Base-by-base conservation (phyloP, 2,113 vertebrate genomes). In the Corvus cornix region DNA sequence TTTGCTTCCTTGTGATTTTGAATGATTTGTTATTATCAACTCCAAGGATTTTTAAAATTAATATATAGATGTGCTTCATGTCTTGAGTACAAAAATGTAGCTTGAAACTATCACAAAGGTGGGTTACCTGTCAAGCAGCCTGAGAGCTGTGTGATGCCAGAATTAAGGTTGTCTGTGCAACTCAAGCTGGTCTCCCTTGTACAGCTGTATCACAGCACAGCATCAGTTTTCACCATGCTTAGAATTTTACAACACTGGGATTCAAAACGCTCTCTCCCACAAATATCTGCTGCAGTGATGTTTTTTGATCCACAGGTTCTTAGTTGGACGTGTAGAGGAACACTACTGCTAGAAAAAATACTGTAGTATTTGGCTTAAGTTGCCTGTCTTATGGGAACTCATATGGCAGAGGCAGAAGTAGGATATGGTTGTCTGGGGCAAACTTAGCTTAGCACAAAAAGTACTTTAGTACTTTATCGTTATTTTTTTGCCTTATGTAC, bases 361-460 rank as follows among this genome's bases (percentile, higher is more conserved):
- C 31, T 35, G 7, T 12, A 9, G 15, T 70, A 27, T 68, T 70
- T 13, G 10, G 9, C 39, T 81, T 52, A 41, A 52, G 11, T 43
- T 0, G 0, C 21, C 21, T 91, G 14, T 68, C n/a, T 51, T 53
- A 41, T 0, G 11, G 52, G 48, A 74, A 28, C 16, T 78, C 55
- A 24, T 11, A 15, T 41, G 41, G 37, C 43, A 84, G 59, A 81
- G 19, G n/a, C 55, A 91, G 73, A 73, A 74, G 46, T 46, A 62
- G 51, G 16, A 33, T 70, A 17, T 74, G 39, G 22, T n/a, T 84
- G 22, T 67, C 66, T 93, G 26, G 43, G 51, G n/a, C 21, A 84
- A 93, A 62, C 37, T 76, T 73, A 49, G 23, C 9, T 75, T 67
- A 73, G 30, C 55, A 77, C 39, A 76, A 53, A 37, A 87, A 59